Conservation (phyloP, 2,888 invertebrate genomes). For the Cryptocephalus moraei region DNA sequence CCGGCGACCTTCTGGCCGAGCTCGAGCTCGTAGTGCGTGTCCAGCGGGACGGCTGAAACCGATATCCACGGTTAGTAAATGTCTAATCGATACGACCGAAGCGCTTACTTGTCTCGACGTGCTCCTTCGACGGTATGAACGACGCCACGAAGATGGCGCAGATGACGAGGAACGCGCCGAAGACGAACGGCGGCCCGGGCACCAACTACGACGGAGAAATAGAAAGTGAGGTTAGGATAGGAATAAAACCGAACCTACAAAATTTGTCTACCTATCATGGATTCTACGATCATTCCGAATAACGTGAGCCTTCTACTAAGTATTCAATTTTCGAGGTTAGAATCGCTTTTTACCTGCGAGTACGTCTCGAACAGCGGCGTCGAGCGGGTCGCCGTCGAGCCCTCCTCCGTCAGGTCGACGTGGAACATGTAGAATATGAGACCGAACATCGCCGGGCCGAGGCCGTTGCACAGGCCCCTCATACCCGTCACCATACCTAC, state of each 20-base stretch:
- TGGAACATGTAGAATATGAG: conserved; percentile 97
- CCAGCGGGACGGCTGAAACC: conserved; percentile 54
- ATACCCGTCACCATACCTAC: conserved; percentile 96
- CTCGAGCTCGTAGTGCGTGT: conserved; percentile 75
- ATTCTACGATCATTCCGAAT: too few relatives aligned
- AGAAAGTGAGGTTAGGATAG: too few relatives aligned
- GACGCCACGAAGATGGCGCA: conserved; percentile 88
- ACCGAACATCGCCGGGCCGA: conserved; percentile 98
- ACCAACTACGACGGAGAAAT: conserved; percentile 56
- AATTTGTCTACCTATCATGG: too few relatives aligned
- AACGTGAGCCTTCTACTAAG: too few relatives aligned
- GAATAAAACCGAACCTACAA: too few relatives aligned
- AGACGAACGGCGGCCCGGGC: conserved; percentile 97
- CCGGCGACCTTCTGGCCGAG: conserved; percentile 66
- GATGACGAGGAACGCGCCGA: conserved; percentile 93
- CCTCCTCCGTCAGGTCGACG: conserved; percentile 63
- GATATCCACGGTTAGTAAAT: not conserved
- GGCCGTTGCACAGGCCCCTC: conserved; percentile 92
- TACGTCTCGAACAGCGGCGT: conserved; percentile 40
- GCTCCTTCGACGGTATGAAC: conserved; percentile 54
- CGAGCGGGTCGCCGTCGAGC: conserved; percentile 38
- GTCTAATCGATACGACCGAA: not conserved
- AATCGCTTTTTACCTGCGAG: conserved; percentile 36
- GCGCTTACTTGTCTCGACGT: conserved; percentile 52
- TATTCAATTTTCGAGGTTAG: too few relatives aligned